These are phyloP conservation scores for Onthophagus taurus DNA, from an alignment of 1,140 invertebrate species.

Conservation along the genomic window DNA sequence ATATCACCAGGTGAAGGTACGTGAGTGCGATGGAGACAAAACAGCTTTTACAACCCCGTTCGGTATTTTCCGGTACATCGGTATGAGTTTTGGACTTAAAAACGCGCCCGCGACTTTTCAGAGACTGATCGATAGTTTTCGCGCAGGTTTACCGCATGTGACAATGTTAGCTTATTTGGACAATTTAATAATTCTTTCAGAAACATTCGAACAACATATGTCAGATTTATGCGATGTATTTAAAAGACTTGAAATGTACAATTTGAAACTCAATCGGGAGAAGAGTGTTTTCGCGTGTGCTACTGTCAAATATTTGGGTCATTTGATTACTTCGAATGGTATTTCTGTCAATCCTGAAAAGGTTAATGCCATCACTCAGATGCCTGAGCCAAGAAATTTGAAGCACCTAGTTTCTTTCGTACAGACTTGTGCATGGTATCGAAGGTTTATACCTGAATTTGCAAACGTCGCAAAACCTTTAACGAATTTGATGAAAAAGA, in stretches of 20 bases:
- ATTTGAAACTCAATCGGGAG: too few species aligned
- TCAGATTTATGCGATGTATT: too few species aligned
- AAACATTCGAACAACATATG: too few species aligned
- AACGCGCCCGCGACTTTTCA: constrained; percentile 36
- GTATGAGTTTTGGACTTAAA: constrained; percentile 38
- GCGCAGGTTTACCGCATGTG: constrained; percentile 22
- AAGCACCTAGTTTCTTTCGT: constrained; percentile 27
- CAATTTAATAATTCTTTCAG: too few species aligned
- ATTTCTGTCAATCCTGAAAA: too few species aligned
- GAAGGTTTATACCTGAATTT: constrained; percentile 8
- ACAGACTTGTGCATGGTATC: constrained; percentile 20
- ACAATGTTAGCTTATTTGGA: constrained; percentile 34
- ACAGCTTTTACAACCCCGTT: constrained; percentile 38
- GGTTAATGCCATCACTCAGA: too few species aligned
- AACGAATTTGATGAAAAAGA: constrained; percentile 31
- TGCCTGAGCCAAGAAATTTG: too few species aligned
- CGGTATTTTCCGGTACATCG: constrained; percentile 34
- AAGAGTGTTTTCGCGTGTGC: too few species aligned
- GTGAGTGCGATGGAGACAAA: constrained; percentile 22
- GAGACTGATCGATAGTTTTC: constrained; percentile 28
- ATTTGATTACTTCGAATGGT: too few species aligned
- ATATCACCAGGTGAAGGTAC: constrained; percentile 2
- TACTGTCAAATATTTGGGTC: too few species aligned
- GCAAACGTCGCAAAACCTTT: constrained; percentile 28
- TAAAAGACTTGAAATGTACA: too few species aligned